These are phyloP conservation scores for Chalcis sispes DNA, from an alignment of 2,888 invertebrate genomes.

Conservation along the genomic window DNA sequence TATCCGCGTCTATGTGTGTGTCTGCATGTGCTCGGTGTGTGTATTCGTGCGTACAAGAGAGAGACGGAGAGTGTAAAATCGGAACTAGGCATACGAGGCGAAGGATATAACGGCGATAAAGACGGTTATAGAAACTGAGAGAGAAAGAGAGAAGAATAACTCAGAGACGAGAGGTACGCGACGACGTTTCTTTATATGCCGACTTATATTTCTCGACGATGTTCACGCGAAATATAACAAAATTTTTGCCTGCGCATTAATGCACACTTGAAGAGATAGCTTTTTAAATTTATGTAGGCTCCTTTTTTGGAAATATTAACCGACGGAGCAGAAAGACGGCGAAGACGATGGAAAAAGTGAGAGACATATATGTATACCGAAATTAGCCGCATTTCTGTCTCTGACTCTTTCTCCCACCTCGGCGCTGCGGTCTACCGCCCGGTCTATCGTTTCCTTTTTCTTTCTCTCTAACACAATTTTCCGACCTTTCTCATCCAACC, in stretches of 20 bases:
- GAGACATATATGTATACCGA: conserved; percentile 20
- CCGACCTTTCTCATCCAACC: neutral
- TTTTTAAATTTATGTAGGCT: neutral
- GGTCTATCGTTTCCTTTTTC: neutral
- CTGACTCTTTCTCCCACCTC: neutral
- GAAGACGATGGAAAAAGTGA: neutral
- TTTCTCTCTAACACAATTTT: neutral
- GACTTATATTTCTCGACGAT: too few relatives aligned
- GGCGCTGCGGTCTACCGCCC: conserved; percentile 23
- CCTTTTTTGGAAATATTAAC: conserved; percentile 45
- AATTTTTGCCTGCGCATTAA: too few relatives aligned
- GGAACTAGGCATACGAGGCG: conserved; percentile 38
- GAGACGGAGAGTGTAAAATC: conserved; percentile 37
- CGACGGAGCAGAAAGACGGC: neutral
- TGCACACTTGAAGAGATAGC: too few relatives aligned
- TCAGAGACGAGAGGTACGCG: too few relatives aligned
- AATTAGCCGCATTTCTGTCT: conserved; percentile 40
- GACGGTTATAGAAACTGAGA: conserved; percentile 38
- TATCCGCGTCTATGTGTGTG: conserved; percentile 11
- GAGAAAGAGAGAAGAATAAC: neutral
- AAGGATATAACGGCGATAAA: conserved; percentile 39
- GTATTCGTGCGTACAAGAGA: neutral
- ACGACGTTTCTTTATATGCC: too few relatives aligned
- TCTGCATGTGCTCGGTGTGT: neutral
- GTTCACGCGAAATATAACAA: too few relatives aligned